These are phyloP conservation scores for Oedothorax gibbosus DNA, from an alignment of 1,140 invertebrate species.

Conservation along the genomic window DNA sequence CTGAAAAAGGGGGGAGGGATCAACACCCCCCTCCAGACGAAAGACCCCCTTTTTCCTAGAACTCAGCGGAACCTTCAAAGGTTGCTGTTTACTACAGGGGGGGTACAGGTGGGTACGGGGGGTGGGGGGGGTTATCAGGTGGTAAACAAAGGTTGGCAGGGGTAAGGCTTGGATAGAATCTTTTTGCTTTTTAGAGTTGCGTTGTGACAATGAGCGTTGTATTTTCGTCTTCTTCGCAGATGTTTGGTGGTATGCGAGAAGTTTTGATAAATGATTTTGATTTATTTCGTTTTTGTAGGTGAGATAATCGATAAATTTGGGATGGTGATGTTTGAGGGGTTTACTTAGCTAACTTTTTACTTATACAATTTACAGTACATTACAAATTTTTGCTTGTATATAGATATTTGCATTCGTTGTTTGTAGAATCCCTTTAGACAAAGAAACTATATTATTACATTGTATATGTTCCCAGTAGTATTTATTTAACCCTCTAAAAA, in stretches of 20 bases:
- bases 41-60: not conserved
- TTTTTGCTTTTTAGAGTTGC: not conserved
- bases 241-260: not conserved
- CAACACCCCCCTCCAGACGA: not conserved
- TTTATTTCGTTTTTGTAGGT: not conserved
- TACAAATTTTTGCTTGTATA: not conserved
- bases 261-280: not conserved
- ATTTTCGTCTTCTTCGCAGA: not conserved
- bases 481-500: too few relatives aligned
- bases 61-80: not conserved
- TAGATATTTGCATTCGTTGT: not conserved
- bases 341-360: not conserved
- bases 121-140: not conserved
- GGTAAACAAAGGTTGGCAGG: slow-evolving; percentile 28
- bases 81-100: not conserved
- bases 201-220: slow-evolving; percentile 23
- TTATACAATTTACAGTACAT: not conserved
- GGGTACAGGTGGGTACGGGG: not conserved
- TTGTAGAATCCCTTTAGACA: not conserved
- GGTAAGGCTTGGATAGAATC: not conserved
- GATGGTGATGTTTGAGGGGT: not conserved
- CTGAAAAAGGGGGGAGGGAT: not conserved
- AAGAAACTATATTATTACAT: too few relatives aligned
- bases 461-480: too few relatives aligned
- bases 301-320: not conserved